Evolutionary conservation across 2,797 vertebrate species (phyloP).

Genomic region (Poecilia picta): DNA sequence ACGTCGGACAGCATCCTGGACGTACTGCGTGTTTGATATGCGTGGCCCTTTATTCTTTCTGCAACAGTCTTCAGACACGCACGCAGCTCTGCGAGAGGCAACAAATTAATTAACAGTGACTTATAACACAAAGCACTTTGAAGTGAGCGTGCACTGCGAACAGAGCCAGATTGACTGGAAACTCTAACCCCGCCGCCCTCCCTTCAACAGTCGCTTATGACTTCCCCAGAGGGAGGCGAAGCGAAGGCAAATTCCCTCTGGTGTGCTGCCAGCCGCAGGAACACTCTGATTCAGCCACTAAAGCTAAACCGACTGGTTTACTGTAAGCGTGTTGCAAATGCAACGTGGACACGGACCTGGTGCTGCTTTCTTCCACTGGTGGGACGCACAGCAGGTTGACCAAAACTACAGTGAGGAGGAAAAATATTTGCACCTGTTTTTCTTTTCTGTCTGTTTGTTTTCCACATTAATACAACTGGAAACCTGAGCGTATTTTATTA

Average conservation of each 20-base stretch:
- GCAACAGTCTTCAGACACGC: conserved; percentile 55
- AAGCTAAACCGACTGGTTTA: not conserved
- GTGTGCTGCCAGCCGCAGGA: conserved; percentile 58
- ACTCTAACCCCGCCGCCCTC: conserved; percentile 72
- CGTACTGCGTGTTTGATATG: conserved; percentile 12
- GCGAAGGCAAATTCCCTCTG: conserved; percentile 70
- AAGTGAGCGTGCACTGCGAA: conserved; percentile 67
- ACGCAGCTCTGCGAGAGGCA: conserved; percentile 73
- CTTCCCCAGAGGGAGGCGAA: conserved; percentile 56
- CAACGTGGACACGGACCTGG: not conserved
- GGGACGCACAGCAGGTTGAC: not conserved
- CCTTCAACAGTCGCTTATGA: conserved; percentile 71
- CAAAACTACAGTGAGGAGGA: not conserved
- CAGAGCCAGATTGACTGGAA: conserved; percentile 79
- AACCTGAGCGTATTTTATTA: not conserved
- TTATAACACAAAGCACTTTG: conserved; percentile 83
- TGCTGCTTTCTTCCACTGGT: not conserved
- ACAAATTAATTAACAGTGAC: conserved; percentile 86
- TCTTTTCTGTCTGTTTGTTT: not conserved
- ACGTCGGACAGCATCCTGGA: too few relatives aligned
- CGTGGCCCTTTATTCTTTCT: conserved; percentile 31
- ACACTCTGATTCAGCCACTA: conserved; percentile 10
- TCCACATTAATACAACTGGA: not conserved
- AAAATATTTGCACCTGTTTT: not conserved
- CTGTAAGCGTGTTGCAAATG: not conserved